Evolutionary conservation across 2,797 vertebrate species (phyloP).

Genomic region (Catostomus latipinnis): DNA sequence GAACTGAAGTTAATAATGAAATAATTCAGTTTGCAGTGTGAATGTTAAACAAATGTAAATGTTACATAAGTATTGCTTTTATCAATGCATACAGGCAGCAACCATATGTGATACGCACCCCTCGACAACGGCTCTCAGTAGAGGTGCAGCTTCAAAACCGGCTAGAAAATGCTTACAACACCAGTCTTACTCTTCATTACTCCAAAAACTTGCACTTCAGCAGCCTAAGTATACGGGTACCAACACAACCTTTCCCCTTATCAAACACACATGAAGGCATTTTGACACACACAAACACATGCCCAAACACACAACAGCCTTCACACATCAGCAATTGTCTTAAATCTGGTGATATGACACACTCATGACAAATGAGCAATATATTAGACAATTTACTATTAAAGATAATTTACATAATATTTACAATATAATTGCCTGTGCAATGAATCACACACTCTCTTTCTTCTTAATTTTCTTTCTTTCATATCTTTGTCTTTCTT

Average conservation of each 20-base stretch:
- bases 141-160: constrained; percentile 86
- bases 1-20: neutral
- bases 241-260: neutral
- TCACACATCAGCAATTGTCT: neutral
- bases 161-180: constrained; percentile 92
- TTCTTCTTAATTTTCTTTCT: neutral
- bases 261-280: neutral
- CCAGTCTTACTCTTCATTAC: constrained; percentile 86
- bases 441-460: neutral
- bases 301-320: neutral
- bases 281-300: neutral
- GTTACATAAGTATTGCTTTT: constrained; percentile 30
- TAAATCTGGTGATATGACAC: neutral
- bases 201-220: constrained; percentile 91
- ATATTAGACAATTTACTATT: too few species aligned
- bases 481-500: constrained; percentile 18
- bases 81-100: constrained; percentile 76
- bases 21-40: neutral
- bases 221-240: constrained; percentile 84
- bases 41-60: neutral
- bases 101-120: constrained; percentile 86
- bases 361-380: neutral
- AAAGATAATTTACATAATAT: neutral
- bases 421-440: neutral
- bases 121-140: constrained; percentile 81